These are phyloP conservation scores for Columba janthina DNA, from an alignment of 2,113 vertebrate species.

Conservation along the genomic window DNA sequence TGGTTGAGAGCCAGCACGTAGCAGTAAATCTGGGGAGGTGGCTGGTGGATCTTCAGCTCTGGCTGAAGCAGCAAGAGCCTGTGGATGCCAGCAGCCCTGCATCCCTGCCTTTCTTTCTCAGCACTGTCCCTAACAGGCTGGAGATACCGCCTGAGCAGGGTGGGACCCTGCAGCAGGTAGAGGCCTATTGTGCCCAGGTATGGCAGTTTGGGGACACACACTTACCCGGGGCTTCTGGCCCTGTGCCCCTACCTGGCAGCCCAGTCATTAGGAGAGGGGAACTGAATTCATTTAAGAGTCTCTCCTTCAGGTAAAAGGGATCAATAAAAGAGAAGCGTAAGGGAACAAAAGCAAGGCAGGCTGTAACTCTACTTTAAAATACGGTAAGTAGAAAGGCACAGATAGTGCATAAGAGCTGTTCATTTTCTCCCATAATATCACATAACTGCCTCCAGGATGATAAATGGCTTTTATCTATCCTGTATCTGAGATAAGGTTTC, in stretches of 20 bases:
- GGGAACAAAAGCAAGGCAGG: not conserved
- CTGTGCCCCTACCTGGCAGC: accelerated
- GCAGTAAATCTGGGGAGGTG: accelerated
- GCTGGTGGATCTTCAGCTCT: not conserved
- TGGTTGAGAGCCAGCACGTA: not conserved
- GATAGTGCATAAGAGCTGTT: not conserved
- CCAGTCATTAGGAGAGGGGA: not conserved
- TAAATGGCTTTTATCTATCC: constrained; percentile 36
- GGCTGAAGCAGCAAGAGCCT: not conserved
- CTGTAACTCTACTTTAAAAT: not conserved
- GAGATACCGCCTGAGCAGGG: not conserved
- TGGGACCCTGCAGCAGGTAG: not conserved
- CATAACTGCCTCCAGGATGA: constrained; percentile 10
- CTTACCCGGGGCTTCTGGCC: not conserved
- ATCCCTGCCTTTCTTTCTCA: not conserved
- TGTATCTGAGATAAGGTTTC: constrained; percentile 9
- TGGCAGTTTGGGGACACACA: not conserved
- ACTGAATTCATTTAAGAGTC: not conserved
- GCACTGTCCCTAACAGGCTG: not conserved
- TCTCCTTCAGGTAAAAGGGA: not conserved
- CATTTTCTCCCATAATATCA: not conserved
- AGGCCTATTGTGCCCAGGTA: accelerated
- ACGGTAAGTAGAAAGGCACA: not conserved
- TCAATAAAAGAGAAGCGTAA: not conserved
- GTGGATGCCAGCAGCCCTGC: not conserved